These are phyloP conservation scores for Maccullochella peelii DNA, from an alignment of 2,113 vertebrate genomes.

Conservation along the genomic window DNA sequence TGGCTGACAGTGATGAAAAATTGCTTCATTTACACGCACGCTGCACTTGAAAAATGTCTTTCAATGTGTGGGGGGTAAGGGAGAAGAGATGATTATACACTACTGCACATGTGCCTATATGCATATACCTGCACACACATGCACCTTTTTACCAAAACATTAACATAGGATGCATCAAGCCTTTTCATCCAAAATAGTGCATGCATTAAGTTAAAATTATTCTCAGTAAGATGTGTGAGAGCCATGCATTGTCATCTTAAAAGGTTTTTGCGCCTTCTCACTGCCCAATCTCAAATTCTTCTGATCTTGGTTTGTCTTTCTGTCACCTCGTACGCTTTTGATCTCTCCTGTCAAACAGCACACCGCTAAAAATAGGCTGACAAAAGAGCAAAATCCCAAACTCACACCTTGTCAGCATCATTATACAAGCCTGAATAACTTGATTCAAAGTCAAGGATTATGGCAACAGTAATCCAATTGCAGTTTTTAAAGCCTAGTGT, in stretches of 20 bases:
- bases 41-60: constrained; percentile 43
- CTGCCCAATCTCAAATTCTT: background rate
- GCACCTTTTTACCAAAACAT: too few relatives aligned
- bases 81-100: background rate
- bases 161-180: background rate
- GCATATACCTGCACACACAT: background rate
- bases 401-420: constrained; percentile 14
- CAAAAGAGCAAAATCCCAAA: constrained; percentile 32
- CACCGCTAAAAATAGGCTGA: constrained; percentile 27
- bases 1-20: constrained; percentile 30
- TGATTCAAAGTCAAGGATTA: constrained; percentile 27
- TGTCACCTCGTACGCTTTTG: constrained; percentile 5
- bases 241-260: background rate
- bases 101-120: background rate
- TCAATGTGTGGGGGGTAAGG: background rate
- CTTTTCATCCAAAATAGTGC: background rate
- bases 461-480: constrained; percentile 14
- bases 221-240: background rate
- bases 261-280: background rate
- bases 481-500: constrained; percentile 8
- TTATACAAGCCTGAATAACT: constrained; percentile 14
- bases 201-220: background rate
- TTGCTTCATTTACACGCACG: background rate
- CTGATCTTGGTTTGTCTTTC: constrained; percentile 16
- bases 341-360: constrained; percentile 22